Conservation (phyloP, 1,140 invertebrate species). For the Apis cerana region DNA sequence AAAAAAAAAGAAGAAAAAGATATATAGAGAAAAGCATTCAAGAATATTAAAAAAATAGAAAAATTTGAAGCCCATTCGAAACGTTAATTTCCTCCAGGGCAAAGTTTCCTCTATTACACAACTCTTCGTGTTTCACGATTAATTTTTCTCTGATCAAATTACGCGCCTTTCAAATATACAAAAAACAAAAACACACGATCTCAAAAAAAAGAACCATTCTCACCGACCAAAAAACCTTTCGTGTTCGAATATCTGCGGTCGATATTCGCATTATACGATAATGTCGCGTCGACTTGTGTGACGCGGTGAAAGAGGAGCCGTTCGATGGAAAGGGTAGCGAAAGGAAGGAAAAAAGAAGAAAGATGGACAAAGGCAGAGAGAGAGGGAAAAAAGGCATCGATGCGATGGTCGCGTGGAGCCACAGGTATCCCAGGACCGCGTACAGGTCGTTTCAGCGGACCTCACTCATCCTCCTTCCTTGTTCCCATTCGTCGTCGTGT, state of each 20-base stretch:
- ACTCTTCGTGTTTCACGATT: too few species aligned
- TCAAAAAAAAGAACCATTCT: too few species aligned
- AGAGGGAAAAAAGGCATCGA: slow-evolving; percentile 57
- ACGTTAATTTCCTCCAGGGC: too few species aligned
- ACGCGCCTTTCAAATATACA: too few species aligned
- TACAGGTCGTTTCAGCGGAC: slow-evolving; percentile 53
- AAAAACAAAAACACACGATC: too few species aligned
- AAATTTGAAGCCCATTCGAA: too few species aligned
- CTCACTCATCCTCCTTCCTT: slow-evolving; percentile 13
- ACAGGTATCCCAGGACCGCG: slow-evolving; percentile 59
- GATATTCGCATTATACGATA: slow-evolving; percentile 55
- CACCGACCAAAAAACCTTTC: neutral
- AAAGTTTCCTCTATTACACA: too few species aligned
- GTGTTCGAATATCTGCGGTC: slow-evolving; percentile 60
- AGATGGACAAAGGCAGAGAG: slow-evolving; percentile 21
- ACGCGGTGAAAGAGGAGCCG: slow-evolving; percentile 33
- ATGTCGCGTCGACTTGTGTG: slow-evolving; percentile 51
- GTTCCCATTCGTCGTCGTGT: slow-evolving; percentile 15
- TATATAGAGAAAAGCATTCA: too few species aligned
- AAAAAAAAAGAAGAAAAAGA: too few species aligned
- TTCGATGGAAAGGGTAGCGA: slow-evolving; percentile 4
- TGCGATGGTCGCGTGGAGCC: slow-evolving; percentile 62
- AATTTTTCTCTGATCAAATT: too few species aligned
- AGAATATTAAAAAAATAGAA: too few species aligned
- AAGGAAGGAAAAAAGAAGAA: neutral